A percentile compares a stretch with the other conserved stretches of the same genome.
These are phyloP conservation scores for Caenorhabditis sp. DNA, from an alignment of 2,888 invertebrate genomes.

Conservation along the genomic window DNA sequence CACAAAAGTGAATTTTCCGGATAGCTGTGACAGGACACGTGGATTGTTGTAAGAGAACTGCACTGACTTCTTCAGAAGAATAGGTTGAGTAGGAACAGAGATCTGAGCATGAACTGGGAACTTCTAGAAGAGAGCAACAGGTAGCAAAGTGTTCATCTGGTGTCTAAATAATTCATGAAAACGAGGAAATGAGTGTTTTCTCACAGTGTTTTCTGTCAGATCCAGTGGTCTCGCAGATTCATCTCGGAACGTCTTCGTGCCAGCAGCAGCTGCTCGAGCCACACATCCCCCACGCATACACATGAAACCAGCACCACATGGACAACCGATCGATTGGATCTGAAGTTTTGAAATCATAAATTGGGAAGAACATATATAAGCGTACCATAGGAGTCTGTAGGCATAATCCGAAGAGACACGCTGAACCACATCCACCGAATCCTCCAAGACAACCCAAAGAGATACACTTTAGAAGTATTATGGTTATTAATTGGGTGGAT, in stretches of 20 bases:
- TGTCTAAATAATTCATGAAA: slow-evolving; percentile 50
- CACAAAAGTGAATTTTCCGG: slow-evolving; percentile 70
- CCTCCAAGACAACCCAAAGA: slow-evolving; percentile 65
- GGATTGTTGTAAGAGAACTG: slow-evolving; percentile 50
- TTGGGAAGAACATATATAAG: background rate
- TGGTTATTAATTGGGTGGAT: background rate
- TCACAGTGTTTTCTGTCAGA: slow-evolving; percentile 11
- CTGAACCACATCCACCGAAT: slow-evolving; percentile 65
- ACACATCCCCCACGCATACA: slow-evolving; percentile 70
- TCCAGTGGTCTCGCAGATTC: slow-evolving; percentile 29
- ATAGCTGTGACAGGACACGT: slow-evolving; percentile 63
- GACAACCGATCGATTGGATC: slow-evolving; percentile 65
- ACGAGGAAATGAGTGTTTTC: background rate
- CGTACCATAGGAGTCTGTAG: slow-evolving; percentile 50
- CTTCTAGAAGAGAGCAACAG: slow-evolving; percentile 68
- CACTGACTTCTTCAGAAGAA: slow-evolving; percentile 61
- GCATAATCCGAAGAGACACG: slow-evolving; percentile 69
- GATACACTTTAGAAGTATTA: slow-evolving; percentile 60
- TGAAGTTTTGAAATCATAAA: slow-evolving; percentile 1
- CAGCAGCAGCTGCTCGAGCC: slow-evolving; percentile 63
- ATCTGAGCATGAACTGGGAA: slow-evolving; percentile 45
- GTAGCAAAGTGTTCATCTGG: slow-evolving; percentile 70
- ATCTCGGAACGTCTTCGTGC: slow-evolving; percentile 67
- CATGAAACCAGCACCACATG: slow-evolving; percentile 65
- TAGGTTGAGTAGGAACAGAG: slow-evolving; percentile 66